phyloP scores from a whole-genome alignment of 1,140 invertebrate species.

The Drosophila bocki region DNA sequence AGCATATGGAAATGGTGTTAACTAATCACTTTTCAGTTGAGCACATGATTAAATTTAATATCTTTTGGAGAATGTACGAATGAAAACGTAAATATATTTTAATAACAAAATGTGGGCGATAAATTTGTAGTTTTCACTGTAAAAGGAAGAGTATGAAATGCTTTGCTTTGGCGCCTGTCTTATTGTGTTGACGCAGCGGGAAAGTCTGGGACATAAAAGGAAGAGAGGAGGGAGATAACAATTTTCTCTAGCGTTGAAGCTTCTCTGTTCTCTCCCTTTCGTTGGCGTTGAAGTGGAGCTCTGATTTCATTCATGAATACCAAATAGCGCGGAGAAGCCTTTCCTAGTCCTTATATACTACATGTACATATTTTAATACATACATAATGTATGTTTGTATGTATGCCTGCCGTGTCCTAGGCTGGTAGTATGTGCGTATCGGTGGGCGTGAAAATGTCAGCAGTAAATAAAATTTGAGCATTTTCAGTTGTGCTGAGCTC shows the following conservation, averaged over 20 bases:
- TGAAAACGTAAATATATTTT: background rate
- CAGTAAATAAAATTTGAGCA: conserved; percentile 71
- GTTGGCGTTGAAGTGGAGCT: conserved; percentile 10
- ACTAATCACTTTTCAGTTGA: no score
- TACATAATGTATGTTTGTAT: background rate
- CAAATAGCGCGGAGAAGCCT: conserved; percentile 43
- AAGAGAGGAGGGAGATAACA: background rate
- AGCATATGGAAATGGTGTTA: no score
- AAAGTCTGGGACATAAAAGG: conserved; percentile 15
- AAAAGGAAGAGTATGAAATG: conserved; percentile 20
- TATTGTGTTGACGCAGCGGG: conserved; percentile 33
- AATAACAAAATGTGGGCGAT: background rate
- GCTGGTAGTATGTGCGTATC: conserved; percentile 7
- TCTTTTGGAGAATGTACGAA: background rate
- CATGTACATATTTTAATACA: background rate
- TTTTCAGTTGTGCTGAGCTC: conserved; percentile 36
- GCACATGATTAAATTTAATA: background rate
- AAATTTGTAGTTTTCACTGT: conserved; percentile 23
- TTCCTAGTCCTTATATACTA: conserved; percentile 19
- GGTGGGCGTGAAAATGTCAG: conserved; percentile 67
- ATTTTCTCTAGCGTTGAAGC: conserved; percentile 14
- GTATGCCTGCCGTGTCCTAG: background rate
- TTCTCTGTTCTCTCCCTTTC: background rate
- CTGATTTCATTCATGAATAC: conserved; percentile 74
- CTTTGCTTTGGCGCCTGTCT: conserved; percentile 35